Conservation (phyloP, 1,140 invertebrate genomes). For the Drosophila eugracilis region DNA sequence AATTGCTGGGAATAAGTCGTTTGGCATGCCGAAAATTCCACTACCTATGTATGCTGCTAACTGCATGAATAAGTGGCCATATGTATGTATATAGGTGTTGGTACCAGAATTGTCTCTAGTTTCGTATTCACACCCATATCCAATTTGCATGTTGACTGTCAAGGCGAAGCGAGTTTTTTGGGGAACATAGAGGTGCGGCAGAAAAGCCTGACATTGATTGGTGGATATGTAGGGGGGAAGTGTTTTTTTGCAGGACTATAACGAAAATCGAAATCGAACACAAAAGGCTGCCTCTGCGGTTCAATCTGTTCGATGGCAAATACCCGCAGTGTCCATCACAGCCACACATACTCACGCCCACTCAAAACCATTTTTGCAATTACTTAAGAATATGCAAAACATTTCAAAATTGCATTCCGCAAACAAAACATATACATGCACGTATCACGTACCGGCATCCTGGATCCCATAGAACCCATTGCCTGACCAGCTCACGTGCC, state of each 20-base stretch:
- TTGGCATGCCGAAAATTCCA: conserved; percentile 65
- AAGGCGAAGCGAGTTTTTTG: conserved; percentile 49
- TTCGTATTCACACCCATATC: conserved; percentile 65
- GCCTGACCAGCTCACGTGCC: conserved; percentile 50
- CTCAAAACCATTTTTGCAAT: conserved; percentile 59
- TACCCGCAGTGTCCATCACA: conserved; percentile 15
- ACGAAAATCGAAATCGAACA: conserved; percentile 12
- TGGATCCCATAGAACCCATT: conserved; percentile 8
- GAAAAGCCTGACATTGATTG: conserved; percentile 60
- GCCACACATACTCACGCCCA: conserved; percentile 27
- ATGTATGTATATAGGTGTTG: conserved; percentile 26
- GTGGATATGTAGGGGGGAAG: conserved; percentile 17
- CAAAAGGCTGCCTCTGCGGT: conserved; percentile 11
- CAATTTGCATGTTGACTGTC: conserved; percentile 65
- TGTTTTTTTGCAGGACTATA: background rate
- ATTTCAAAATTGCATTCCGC: conserved; percentile 72
- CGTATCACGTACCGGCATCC: conserved; percentile 11
- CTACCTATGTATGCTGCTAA: conserved; percentile 49
- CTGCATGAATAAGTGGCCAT: conserved; percentile 67
- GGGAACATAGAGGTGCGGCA: conserved; percentile 9
- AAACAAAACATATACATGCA: conserved; percentile 43
- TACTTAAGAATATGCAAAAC: conserved; percentile 73
- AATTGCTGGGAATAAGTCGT: conserved; percentile 72
- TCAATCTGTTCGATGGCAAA: conserved; percentile 49
- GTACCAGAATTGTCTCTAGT: conserved; percentile 56